Conservation (phyloP, 2,888 invertebrate genomes). For the Camponotus fellah region DNA sequence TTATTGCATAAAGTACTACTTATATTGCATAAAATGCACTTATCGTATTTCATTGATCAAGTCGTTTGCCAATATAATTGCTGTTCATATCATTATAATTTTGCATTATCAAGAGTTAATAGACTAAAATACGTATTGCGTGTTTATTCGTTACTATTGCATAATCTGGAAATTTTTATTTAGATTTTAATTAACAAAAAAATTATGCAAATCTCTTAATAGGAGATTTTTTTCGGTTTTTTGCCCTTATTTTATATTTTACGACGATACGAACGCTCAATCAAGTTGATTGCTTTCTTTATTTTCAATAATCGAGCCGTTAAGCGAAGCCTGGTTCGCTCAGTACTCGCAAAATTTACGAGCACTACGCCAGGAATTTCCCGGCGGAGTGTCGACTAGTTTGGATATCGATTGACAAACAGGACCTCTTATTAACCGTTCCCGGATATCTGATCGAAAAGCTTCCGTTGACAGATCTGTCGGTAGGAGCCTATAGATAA, state of each 20-base stretch:
- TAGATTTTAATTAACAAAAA: neutral
- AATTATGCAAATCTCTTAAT: neutral
- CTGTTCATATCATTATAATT: neutral
- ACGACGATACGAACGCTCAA: neutral
- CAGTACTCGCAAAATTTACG: neutral
- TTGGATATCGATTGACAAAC: conserved; percentile 75
- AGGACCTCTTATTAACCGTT: conserved; percentile 56
- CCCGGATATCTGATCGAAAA: conserved; percentile 47
- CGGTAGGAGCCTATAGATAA: conserved; percentile 28
- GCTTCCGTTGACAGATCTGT: conserved; percentile 48
- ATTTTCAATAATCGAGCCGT: conserved; percentile 7
- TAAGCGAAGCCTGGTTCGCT: neutral
- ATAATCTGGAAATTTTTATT: neutral
- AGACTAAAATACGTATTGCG: neutral
- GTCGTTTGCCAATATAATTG: no score
- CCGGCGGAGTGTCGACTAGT: conserved; percentile 32
- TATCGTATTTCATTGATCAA: no score
- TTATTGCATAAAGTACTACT: no score
- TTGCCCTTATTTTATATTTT: neutral
- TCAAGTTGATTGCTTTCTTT: conserved; percentile 5
- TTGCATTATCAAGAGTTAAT: neutral
- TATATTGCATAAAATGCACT: no score
- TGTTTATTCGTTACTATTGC: neutral
- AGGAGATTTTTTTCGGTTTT: neutral
- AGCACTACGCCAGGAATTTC: conserved; percentile 50